A percentile compares a stretch with the other conserved stretches of the same genome.
These are phyloP conservation scores for Plemyria rubiginata DNA, from an alignment of 2,888 invertebrate genomes.

Conservation along the genomic window DNA sequence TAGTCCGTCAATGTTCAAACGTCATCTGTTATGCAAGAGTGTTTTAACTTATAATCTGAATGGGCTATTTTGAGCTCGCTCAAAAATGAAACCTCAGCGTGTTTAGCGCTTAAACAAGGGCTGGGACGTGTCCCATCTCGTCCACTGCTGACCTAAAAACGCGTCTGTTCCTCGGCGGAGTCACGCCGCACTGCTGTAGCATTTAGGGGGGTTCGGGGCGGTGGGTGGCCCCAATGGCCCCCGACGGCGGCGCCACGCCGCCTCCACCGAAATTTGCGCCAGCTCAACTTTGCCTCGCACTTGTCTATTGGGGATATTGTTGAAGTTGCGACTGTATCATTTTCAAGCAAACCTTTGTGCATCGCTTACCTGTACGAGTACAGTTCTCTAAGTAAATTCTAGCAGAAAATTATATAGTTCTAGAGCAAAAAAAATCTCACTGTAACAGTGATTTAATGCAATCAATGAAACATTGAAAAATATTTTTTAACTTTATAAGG, in stretches of 20 bases:
- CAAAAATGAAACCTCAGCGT: conserved; percentile 29
- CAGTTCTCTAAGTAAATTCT: neutral
- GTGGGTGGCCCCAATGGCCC: conserved; percentile 18
- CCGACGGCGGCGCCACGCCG: conserved; percentile 51
- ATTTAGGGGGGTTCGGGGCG: conserved; percentile 41
- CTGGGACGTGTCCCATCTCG: conserved; percentile 26
- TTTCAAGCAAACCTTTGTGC: conserved; percentile 9
- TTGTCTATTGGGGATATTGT: conserved; percentile 22
- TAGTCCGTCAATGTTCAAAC: neutral
- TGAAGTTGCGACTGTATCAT: conserved; percentile 6
- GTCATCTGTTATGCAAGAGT: neutral
- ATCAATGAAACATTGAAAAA: too few species aligned
- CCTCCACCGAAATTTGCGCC: conserved; percentile 41
- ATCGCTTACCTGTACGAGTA: neutral
- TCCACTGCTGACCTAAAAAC: conserved; percentile 37
- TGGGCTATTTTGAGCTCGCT: conserved; percentile 15
- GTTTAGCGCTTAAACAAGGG: conserved; percentile 27
- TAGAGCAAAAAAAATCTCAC: neutral
- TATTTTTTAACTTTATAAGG: too few species aligned
- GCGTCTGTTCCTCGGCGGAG: conserved; percentile 51
- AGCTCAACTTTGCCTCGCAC: conserved; percentile 26
- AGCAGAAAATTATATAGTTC: too few species aligned
- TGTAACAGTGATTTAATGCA: neutral
- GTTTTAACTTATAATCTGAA: conserved; percentile 13
- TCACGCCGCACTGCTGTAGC: conserved; percentile 70